Evolutionary conservation across 2,797 vertebrate species (phyloP), one percentile per base, ranked within the genome.

Genomic region (Tympanoctomys barrerae): DNA sequence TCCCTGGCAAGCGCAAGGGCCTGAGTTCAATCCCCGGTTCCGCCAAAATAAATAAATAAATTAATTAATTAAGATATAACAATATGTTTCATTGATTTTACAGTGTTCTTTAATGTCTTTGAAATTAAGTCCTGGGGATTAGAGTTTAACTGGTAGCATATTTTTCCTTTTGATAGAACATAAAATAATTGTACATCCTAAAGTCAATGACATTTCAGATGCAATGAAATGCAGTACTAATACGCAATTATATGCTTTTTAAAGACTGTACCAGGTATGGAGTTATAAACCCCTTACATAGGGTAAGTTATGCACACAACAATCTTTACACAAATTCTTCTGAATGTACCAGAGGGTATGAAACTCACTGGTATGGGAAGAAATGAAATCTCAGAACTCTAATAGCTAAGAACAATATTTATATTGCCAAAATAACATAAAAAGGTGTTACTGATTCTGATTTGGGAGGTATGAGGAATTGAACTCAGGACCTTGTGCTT

Each of bases 101-200:
- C 64, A 12, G 59, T 49, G 11, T 86, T 85, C 52, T 84, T 94
- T 83, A 92, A 33, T 5, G 26, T 46, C 21, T 89, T 19, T 84
- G 59, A 90, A 87, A 84, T 79, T 21, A 71, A 73, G 64, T 78
- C 54, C 62, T 93, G 21, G 46, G 46, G 78, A 39, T 87, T 80
- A 68, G 12, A 90, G 36, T 75, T 83, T 87, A 90, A 79, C 21
- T 64, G 22, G 86, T 52, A 70, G 54, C 42, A 49, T 66, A 46
- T 7, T 83, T 94, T 92, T 89, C 54, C 26, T 78, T 78, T 82
- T 66, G 68, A n/a, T 73, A 24, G 31, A 91, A 97, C 22, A 96
- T 64, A 90, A 88, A 90, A 87, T 73, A 85, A 81, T 62, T 19
- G 31, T 77, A 84, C 0, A 21, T 64, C 61, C 87, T 85, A 81